Evolutionary conservation across 23 tunicate species (phyloP), one percentile per base, ranked within the genome.

Genomic region (Styela plicata): DNA sequence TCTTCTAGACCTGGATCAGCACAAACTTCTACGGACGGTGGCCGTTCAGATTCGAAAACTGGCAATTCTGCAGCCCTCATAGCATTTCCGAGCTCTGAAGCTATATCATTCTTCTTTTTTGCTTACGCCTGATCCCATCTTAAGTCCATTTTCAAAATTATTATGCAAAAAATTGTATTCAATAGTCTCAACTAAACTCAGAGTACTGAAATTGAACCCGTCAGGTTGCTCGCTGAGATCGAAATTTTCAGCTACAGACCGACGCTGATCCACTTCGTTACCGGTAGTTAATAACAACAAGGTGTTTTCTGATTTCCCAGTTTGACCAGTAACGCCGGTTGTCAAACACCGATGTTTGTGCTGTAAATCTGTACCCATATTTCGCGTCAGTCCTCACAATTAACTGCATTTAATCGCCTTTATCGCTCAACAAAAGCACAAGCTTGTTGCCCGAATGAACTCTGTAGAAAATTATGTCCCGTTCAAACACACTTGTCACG

Each of bases 1-100:
- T 87, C 91, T 83, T 87, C 91, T 20, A 87, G 52, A 10, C 83
- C 91, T 0, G 86, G 86, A 26, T 82, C 91, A 27, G 34, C 83
- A n/a, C 81, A 76, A 26, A 76, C 66, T 24, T 76, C 81, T 17
- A 76, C 64, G 0, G 81, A 71, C 17, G 24, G 66, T 0, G 64
- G 81, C 18, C 81, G 18, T 44, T 1, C 63, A 1, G n/a, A 16
- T 19, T 67, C 71, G 30, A 29, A 21, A 67, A 67, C 71, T 23
- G 65, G n/a, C n/a, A n/a, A n/a, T n/a, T n/a, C n/a, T n/a, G n/a
- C n/a, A n/a, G n/a, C n/a, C n/a, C n/a, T n/a, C n/a, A n/a, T n/a
- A n/a, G n/a, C n/a, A n/a, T n/a, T 62, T 62, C 65, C n/a, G 0
- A 62, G 65, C 21, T 62, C 65, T 62, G n/a, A 62, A 22, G 65